Percentiles rank a stretch among this genome's conserved stretches.
phyloP scores from a whole-genome alignment of 2,797 vertebrate genomes.

The Callimico goeldii region DNA sequence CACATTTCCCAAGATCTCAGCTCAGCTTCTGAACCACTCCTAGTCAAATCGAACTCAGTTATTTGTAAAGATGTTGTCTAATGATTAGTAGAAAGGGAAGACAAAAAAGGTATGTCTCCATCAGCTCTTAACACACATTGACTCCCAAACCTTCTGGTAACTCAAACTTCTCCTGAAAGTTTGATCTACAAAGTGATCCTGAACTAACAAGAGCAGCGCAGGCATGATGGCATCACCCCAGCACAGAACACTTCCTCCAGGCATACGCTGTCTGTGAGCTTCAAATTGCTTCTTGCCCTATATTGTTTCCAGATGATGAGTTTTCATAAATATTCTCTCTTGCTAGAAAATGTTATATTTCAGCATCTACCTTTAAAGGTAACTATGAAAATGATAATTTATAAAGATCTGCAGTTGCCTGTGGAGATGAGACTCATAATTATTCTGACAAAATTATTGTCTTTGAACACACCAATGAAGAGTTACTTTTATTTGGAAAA shows the following conservation, averaged over 20 bases:
- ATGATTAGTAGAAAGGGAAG: background rate
- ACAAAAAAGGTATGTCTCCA: background rate
- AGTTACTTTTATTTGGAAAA: background rate
- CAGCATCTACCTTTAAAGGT: background rate
- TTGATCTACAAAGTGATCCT: background rate
- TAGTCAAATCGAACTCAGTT: background rate
- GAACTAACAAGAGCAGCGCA: background rate
- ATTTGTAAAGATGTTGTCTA: background rate
- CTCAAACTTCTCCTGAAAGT: background rate
- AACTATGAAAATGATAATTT: background rate
- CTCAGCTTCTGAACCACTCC: background rate
- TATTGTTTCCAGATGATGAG: background rate
- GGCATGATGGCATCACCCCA: rapidly evolving
- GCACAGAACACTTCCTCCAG: background rate
- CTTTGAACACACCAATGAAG: background rate
- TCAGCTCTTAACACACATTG: background rate
- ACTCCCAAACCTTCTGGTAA: background rate
- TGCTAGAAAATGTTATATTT: background rate
- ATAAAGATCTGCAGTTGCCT: background rate
- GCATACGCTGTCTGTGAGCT: background rate
- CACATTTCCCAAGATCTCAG: background rate
- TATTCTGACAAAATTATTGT: background rate
- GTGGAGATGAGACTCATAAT: background rate
- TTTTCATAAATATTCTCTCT: background rate
- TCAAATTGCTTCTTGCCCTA: background rate